Base-by-base conservation (phyloP, 2,113 vertebrate species). In the Misgurnus anguillicaudatus region DNA sequence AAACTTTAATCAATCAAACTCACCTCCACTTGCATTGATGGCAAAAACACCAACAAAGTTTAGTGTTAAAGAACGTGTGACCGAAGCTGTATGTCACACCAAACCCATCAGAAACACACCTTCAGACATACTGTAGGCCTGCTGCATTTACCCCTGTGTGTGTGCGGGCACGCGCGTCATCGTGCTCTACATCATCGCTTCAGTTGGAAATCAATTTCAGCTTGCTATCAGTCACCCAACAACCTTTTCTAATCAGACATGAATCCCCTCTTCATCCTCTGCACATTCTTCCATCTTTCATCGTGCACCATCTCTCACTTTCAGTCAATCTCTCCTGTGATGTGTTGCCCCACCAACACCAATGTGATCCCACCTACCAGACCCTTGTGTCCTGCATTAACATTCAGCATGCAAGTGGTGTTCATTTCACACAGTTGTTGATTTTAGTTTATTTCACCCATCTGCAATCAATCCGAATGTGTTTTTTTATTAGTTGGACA, bases 1-100 rank as follows among this genome's bases (percentile, higher is more conserved):
- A 82, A 72, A 74, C 58, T 66, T 64, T 80, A 85, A 85, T 82
- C 80, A 79, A 82, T 80, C 83, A 85, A 79, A 62, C 67, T 80
- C 67, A 61, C 73, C 65, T 76, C 72, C 64, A 31, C 21, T 64
- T 51, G 51, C 41, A 51, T 17, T 24, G 14, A 68, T 24, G 68
- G 61, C 75, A 17, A 75, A 78, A 74, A 17, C 38, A 66, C 42
- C 7, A 7, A 45, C 9, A 57, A 5, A 14, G 17, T 17, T n/a
- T 2, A 51, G 66, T 31, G 42, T 48, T 71, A 38, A 47, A 13
- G 1, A 13, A 2, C 51, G 60, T 2, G 9, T 51, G 45, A 48
- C 19, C 21, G 14, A 51, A 39, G 21, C 8, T 2, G 0, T 17
- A 67, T 13, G 13, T 31, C 14, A 38, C 53, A 41, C 36, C n/a